Evolutionary conservation across 2,888 invertebrate species (phyloP).

Genomic region (Scrobipalpa costella): DNA sequence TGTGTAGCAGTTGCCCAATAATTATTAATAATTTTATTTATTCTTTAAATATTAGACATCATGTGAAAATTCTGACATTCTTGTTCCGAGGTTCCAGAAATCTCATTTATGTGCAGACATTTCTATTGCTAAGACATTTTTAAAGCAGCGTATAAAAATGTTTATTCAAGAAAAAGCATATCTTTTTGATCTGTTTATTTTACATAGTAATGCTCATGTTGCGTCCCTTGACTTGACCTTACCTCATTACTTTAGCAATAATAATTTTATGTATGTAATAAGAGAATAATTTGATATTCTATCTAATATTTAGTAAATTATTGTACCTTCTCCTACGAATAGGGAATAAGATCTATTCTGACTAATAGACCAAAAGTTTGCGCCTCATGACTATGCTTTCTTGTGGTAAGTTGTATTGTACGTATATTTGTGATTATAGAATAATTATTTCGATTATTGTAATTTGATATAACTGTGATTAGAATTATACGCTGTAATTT

Average conservation of each 20-base stretch:
- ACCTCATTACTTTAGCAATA: slow-evolving; percentile 4
- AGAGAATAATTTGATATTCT: slow-evolving; percentile 31
- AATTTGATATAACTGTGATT: slow-evolving; percentile 68
- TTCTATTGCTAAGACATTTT: slow-evolving; percentile 1
- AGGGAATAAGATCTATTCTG: no score
- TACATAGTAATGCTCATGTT: neutral
- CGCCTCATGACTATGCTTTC: slow-evolving; percentile 15
- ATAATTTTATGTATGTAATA: slow-evolving; percentile 21
- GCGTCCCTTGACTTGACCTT: neutral
- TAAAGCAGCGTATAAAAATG: slow-evolving; percentile 12
- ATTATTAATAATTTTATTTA: slow-evolving; percentile 33
- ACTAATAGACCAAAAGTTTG: slow-evolving; percentile 15
- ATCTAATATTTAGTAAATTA: slow-evolving; percentile 2
- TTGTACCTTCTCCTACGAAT: no score
- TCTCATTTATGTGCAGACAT: slow-evolving; percentile 38
- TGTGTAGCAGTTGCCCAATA: neutral
- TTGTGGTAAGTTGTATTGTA: slow-evolving; percentile 25
- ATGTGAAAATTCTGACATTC: slow-evolving; percentile 22
- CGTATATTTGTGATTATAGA: slow-evolving; percentile 43
- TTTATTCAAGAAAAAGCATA: slow-evolving; percentile 18
- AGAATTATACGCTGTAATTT: slow-evolving; percentile 59
- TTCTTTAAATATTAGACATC: slow-evolving; percentile 26
- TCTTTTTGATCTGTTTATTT: slow-evolving; percentile 9
- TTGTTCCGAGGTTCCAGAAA: slow-evolving; percentile 48
- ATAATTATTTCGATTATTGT: slow-evolving; percentile 48